Conservation (phyloP, 2,888 invertebrate genomes). For the Torymus texanus region DNA sequence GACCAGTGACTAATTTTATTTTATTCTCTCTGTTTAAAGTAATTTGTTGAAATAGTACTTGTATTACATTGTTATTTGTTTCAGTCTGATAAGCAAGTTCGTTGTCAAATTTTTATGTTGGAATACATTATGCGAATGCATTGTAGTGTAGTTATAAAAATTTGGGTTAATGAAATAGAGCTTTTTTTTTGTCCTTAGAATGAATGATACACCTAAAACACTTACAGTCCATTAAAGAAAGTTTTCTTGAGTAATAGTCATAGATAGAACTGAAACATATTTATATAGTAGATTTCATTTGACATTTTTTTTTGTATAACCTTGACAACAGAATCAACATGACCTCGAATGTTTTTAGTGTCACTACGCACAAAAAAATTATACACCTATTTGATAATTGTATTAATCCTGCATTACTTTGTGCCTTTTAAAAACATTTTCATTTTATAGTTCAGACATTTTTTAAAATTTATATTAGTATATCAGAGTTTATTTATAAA, state of each 20-base stretch:
- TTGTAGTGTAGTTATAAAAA: too few relatives aligned
- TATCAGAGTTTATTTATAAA: slow-evolving; percentile 13
- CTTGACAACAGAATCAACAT: slow-evolving; percentile 54
- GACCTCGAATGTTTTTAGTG: slow-evolving; percentile 51
- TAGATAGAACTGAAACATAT: not conserved
- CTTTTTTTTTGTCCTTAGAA: too few relatives aligned
- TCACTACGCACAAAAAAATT: slow-evolving; percentile 14
- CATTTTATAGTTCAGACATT: not conserved
- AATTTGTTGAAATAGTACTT: too few relatives aligned
- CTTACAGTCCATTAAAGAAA: not conserved
- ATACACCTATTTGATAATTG: not conserved
- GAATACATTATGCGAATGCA: too few relatives aligned
- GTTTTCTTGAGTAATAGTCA: not conserved
- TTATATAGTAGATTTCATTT: not conserved
- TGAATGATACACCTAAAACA: too few relatives aligned
- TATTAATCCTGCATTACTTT: slow-evolving; percentile 3
- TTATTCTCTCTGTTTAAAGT: too few relatives aligned
- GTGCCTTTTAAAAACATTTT: slow-evolving; percentile 16
- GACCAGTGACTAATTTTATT: too few relatives aligned
- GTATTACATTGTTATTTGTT: too few relatives aligned
- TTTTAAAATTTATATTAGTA: slow-evolving; percentile 2
- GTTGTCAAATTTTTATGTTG: too few relatives aligned
- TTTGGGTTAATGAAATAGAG: too few relatives aligned
- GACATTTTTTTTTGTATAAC: slow-evolving; percentile 37
- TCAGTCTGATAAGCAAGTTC: too few relatives aligned